These are phyloP conservation scores for Calephelis nemesis DNA, from an alignment of 1,140 invertebrate species.

Conservation along the genomic window DNA sequence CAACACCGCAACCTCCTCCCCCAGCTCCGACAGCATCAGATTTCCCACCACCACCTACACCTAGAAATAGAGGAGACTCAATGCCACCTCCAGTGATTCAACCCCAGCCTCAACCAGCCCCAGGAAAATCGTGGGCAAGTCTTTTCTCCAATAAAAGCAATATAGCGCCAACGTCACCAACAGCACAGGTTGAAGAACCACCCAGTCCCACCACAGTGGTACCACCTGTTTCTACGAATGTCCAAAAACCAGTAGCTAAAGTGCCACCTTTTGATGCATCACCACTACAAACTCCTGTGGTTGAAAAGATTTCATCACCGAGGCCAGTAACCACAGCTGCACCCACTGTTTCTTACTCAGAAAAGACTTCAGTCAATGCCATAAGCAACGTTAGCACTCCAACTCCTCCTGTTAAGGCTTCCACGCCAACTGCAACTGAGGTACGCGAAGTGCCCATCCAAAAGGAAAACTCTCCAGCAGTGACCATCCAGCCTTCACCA, in stretches of 20 bases:
- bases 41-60: conserved; percentile 74
- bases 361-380: conserved; percentile 71
- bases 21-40: conserved; percentile 73
- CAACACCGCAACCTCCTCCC: conserved; percentile 59
- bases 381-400: conserved; percentile 46
- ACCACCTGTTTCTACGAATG: conserved; percentile 45
- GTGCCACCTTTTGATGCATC: conserved; percentile 80
- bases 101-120: conserved; percentile 58
- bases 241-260: conserved; percentile 80
- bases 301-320: conserved; percentile 48
- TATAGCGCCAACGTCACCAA: conserved; percentile 33
- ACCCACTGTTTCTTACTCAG: conserved; percentile 64
- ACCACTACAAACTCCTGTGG: conserved; percentile 49
- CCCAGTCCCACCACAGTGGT: conserved; percentile 52
- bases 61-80: conserved; percentile 62
- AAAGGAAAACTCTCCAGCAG: conserved; percentile 46
- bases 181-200: conserved; percentile 47
- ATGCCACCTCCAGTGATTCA: conserved; percentile 47
- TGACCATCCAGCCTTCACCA: conserved; percentile 64
- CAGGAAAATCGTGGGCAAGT: conserved; percentile 74
- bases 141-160: conserved; percentile 66
- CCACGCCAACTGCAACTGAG: conserved; percentile 47
- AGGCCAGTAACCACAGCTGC: conserved; percentile 32
- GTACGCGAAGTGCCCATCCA: conserved; percentile 55
- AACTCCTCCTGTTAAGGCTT: conserved; percentile 46